These are phyloP conservation scores for Plestiodon gilberti DNA, from an alignment of 2,113 vertebrate species.

Conservation along the genomic window DNA sequence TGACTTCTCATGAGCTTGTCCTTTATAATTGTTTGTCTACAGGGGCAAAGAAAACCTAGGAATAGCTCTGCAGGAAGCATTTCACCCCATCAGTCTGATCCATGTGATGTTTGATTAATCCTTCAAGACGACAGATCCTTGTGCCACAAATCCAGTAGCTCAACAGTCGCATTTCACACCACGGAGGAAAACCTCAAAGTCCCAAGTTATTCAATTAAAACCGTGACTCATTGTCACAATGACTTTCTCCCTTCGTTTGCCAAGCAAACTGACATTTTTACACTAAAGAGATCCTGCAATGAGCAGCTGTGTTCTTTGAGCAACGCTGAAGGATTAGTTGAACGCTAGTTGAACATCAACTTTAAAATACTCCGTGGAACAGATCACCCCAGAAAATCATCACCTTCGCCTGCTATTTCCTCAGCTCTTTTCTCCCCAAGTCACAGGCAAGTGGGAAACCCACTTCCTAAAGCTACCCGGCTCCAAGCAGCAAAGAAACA, in stretches of 20 bases:
- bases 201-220: neutral
- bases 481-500: constrained; percentile 19
- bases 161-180: neutral
- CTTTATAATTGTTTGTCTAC: neutral
- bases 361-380: neutral
- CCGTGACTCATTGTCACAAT: neutral
- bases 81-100: neutral
- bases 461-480: neutral
- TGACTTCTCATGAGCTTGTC: neutral
- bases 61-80: neutral
- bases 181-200: neutral
- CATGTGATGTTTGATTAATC: neutral
- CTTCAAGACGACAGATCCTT: neutral
- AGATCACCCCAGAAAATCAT: accelerated
- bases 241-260: neutral
- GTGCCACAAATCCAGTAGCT: neutral
- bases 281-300: accelerated
- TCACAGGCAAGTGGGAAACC: accelerated
- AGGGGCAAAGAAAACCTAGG: too few relatives aligned
- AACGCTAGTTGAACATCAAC: too few relatives aligned
- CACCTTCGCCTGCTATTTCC: neutral
- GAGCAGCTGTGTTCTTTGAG: neutral
- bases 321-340: neutral
- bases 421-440: neutral
- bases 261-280: neutral